These are phyloP conservation scores for Girardinus metallicus DNA, from an alignment of 2,797 vertebrate species.

Conservation along the genomic window DNA sequence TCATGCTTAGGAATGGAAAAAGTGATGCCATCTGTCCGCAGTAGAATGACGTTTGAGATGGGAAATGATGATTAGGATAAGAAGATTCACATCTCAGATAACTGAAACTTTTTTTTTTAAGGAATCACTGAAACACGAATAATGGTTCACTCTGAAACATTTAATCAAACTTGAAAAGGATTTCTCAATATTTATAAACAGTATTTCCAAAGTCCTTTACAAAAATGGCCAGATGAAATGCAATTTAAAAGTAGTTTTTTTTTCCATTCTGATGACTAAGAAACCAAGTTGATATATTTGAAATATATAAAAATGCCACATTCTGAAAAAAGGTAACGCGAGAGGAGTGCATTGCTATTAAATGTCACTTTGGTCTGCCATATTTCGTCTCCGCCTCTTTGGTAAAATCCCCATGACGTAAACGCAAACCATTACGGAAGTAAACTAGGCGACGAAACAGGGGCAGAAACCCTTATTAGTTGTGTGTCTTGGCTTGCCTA, in stretches of 20 bases:
- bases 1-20: background rate
- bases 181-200: background rate
- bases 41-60: background rate
- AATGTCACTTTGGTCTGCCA: background rate
- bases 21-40: background rate
- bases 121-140: background rate
- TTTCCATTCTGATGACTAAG: too few relatives aligned
- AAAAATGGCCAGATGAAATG: background rate
- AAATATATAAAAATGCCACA: background rate
- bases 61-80: background rate
- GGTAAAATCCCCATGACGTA: constrained; percentile 56
- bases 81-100: background rate
- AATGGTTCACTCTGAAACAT: background rate
- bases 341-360: background rate
- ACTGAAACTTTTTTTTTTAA: background rate
- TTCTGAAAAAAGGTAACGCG: background rate
- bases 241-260: background rate
- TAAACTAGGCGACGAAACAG: constrained; percentile 44
- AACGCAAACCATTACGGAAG: constrained; percentile 64
- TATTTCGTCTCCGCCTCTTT: constrained; percentile 31
- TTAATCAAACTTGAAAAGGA: background rate
- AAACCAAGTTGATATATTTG: too few relatives aligned
- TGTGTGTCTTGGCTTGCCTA: constrained; percentile 8
- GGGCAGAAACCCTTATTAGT: constrained; percentile 56
- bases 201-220: background rate